Evolutionary conservation across 2,113 vertebrate genomes (phyloP).

Genomic region (Brevimyrus niger): DNA sequence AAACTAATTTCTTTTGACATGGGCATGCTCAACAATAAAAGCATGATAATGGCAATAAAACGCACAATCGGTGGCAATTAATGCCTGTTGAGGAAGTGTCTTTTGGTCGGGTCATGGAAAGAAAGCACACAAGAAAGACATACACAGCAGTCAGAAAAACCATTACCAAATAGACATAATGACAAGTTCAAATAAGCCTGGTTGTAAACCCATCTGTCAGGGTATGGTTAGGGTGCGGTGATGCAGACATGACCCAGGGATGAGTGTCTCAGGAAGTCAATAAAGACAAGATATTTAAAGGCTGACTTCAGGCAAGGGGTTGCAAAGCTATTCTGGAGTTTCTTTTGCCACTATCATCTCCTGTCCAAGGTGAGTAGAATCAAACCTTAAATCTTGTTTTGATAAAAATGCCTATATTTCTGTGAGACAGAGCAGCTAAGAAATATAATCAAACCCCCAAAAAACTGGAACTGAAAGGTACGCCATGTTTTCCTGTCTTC

Average conservation of each 20-base stretch:
- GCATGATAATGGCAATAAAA: conserved; percentile 7
- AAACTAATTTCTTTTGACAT: conserved; percentile 15
- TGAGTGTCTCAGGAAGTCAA: conserved; percentile 15
- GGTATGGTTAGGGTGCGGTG: background rate
- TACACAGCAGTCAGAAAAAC: conserved; percentile 25
- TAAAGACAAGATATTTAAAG: conserved; percentile 35
- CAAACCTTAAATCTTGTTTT: background rate
- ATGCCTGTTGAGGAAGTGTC: conserved; percentile 45
- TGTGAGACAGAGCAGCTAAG: background rate
- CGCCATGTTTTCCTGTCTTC: background rate
- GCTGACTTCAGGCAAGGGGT: background rate
- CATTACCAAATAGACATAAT: conserved; percentile 28
- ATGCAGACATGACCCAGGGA: conserved; percentile 24
- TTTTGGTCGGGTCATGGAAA: conserved; percentile 31
- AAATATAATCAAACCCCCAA: background rate
- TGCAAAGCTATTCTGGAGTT: background rate
- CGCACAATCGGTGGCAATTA: conserved; percentile 2
- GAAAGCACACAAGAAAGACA: conserved; percentile 26
- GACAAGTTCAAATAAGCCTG: conserved; percentile 49
- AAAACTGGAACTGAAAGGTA: background rate
- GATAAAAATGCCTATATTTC: background rate
- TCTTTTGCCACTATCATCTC: background rate
- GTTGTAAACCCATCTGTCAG: conserved; percentile 37
- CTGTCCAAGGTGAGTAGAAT: conserved; percentile 8
- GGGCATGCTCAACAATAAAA: conserved; percentile 19